A percentile compares a stretch with the other conserved stretches of the same genome.
phyloP scores from a whole-genome alignment of 2,113 vertebrate genomes.

The Bostrychus sinensis region DNA sequence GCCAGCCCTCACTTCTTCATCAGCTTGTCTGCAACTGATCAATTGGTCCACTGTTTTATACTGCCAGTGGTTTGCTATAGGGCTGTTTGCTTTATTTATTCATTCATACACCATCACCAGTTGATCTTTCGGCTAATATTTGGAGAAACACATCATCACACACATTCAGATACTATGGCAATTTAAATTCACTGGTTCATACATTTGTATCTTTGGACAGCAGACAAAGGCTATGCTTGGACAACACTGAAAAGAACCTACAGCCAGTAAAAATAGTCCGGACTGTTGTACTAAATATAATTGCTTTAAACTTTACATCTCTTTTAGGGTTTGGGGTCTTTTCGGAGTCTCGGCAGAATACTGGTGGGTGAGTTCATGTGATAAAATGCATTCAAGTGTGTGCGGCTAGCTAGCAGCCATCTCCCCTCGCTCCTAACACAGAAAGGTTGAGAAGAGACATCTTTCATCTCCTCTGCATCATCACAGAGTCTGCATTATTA shows the following conservation, averaged over 20 bases:
- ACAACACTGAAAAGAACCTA: slow-evolving; percentile 23
- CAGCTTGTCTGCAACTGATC: too few relatives aligned
- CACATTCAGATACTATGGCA: too few relatives aligned
- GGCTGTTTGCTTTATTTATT: too few relatives aligned
- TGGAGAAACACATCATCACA: too few relatives aligned
- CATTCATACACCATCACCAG: too few relatives aligned
- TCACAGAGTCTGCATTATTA: slow-evolving; percentile 82
- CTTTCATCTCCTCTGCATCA: slow-evolving; percentile 84
- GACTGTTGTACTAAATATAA: slow-evolving; percentile 43
- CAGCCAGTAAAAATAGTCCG: slow-evolving; percentile 27
- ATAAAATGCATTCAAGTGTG: slow-evolving; percentile 17
- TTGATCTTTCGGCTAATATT: too few relatives aligned
- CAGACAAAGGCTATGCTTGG: slow-evolving; percentile 10
- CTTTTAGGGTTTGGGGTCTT: slow-evolving; percentile 56
- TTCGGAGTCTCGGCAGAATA: slow-evolving; percentile 48
- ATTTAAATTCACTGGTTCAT: too few relatives aligned
- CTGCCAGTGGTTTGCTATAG: too few relatives aligned
- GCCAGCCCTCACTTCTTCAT: too few relatives aligned
- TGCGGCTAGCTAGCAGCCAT: slow-evolving; percentile 74
- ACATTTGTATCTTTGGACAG: too few relatives aligned
- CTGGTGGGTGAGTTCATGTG: slow-evolving; percentile 40
- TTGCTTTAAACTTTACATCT: slow-evolving; percentile 49
- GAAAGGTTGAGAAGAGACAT: slow-evolving; percentile 82
- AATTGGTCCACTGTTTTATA: too few relatives aligned
- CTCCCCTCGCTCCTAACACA: slow-evolving; percentile 79